phyloP scores from a whole-genome alignment of 2,113 vertebrate genomes.

The Myodes glareolus region DNA sequence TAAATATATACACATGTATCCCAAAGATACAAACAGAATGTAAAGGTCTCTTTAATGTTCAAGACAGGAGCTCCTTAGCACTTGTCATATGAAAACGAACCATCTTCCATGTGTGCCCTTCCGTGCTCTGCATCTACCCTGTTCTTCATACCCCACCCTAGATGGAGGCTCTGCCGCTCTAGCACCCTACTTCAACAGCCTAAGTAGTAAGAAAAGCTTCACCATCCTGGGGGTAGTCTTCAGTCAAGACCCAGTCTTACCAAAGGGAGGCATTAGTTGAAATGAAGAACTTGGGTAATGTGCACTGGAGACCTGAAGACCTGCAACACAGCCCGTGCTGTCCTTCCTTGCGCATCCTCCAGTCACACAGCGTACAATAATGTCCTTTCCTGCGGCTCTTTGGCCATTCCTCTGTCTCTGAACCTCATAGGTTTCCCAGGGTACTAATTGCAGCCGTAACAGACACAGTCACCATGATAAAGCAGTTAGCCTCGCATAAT shows the following conservation, averaged over 20 bases:
- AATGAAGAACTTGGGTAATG: background rate
- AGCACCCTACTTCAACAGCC: background rate
- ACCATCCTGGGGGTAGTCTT: background rate
- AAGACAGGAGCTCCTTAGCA: background rate
- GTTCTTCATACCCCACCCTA: background rate
- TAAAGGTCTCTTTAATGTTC: background rate
- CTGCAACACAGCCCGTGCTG: background rate
- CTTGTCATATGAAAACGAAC: background rate
- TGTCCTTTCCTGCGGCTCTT: background rate
- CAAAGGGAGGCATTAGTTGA: background rate
- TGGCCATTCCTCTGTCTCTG: background rate
- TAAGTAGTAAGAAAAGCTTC: background rate
- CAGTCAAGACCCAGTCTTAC: background rate
- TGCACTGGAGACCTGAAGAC: background rate
- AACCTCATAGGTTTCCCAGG: background rate
- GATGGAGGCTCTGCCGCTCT: background rate
- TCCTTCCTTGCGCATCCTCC: background rate
- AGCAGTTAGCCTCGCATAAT: background rate
- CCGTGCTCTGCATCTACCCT: background rate
- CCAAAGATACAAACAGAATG: background rate
- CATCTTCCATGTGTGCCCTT: background rate
- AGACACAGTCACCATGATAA: background rate
- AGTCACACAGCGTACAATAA: background rate
- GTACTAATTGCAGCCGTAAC: background rate
- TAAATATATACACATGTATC: background rate